These are phyloP conservation scores for Chionis minor DNA, from an alignment of 2,113 vertebrate genomes.

Conservation along the genomic window DNA sequence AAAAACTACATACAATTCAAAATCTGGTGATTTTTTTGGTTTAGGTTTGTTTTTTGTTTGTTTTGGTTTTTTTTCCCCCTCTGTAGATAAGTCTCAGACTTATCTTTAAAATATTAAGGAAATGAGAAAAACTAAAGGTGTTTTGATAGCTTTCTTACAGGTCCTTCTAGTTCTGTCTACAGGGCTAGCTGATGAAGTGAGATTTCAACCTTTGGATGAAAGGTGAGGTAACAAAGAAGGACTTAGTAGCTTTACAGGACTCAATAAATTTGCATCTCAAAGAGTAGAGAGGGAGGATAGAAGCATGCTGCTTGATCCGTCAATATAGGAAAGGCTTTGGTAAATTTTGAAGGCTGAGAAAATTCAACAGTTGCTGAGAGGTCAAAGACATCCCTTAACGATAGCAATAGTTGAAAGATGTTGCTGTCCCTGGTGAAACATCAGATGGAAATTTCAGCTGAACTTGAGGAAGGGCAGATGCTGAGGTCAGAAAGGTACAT, in stretches of 20 bases:
- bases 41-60: too few species aligned
- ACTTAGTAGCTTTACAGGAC: not conserved
- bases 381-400: not conserved
- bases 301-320: not conserved
- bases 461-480: not conserved
- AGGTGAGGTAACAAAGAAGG: not conserved
- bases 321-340: not conserved
- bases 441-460: not conserved
- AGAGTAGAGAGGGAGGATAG: not conserved
- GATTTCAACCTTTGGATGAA: not conserved
- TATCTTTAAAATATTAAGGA: not conserved
- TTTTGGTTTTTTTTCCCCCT: not conserved
- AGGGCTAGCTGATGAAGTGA: not conserved
- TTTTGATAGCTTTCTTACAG: not conserved
- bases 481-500: not conserved
- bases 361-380: not conserved
- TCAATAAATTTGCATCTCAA: not conserved
- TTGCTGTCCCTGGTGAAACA: not conserved
- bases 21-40: not conserved
- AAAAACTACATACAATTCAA: not conserved
- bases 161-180: not conserved
- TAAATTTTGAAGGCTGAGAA: not conserved
- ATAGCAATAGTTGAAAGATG: not conserved
- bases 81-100: not conserved
- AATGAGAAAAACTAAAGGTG: not conserved